Evolutionary conservation across 2,113 vertebrate species (phyloP).

Genomic region (Anthoscopus minutus): DNA sequence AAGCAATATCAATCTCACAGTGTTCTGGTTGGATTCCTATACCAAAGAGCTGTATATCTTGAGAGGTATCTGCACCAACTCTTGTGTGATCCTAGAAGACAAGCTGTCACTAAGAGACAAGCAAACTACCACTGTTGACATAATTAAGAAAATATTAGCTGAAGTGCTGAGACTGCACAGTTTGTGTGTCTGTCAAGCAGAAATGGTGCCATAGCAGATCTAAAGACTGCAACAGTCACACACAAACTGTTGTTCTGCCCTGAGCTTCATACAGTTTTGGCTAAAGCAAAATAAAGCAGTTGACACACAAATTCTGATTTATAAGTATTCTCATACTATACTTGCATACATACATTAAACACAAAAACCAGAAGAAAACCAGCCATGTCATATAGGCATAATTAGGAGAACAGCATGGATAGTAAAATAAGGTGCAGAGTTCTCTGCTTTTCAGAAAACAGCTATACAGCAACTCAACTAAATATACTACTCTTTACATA

Average conservation of each 20-base stretch:
- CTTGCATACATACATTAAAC: neutral
- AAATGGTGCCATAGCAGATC: neutral
- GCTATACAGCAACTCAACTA: neutral
- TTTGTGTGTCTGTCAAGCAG: neutral
- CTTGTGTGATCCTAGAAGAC: constrained; percentile 83
- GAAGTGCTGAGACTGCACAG: neutral
- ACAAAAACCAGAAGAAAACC: neutral
- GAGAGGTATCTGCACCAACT: constrained; percentile 93
- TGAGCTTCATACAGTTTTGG: neutral
- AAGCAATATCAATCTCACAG: constrained; percentile 85
- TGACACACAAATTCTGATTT: neutral
- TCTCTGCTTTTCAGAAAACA: neutral
- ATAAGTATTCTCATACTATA: neutral
- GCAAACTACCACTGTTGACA: neutral
- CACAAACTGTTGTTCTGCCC: neutral
- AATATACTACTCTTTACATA: neutral
- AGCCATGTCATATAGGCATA: neutral
- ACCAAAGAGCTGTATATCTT: constrained; percentile 97
- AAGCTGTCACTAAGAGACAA: neutral
- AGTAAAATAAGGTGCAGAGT: neutral
- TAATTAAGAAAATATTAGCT: neutral
- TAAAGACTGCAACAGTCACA: neutral
- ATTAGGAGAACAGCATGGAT: neutral
- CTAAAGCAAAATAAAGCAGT: neutral
- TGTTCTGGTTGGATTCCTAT: constrained; percentile 96